These are phyloP conservation scores for Clamator glandarius DNA, from an alignment of 2,797 vertebrate genomes.

Conservation along the genomic window DNA sequence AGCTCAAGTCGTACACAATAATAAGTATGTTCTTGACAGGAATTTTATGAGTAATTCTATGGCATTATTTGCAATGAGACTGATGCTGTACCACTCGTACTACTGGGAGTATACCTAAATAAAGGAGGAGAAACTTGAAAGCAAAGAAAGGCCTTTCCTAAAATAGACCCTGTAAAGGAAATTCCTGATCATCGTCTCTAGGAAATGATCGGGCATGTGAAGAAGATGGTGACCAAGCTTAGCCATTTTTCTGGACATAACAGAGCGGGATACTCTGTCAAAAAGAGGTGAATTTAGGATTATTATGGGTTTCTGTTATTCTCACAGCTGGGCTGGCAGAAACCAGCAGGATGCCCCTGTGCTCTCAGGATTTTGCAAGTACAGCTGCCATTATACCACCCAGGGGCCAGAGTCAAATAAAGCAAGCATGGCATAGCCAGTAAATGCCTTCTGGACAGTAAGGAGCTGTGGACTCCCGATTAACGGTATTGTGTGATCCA, in stretches of 20 bases:
- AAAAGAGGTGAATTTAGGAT: neutral
- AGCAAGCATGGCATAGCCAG: neutral
- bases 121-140: neutral
- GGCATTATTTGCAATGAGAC: neutral
- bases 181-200: rapidly evolving
- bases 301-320: neutral
- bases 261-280: neutral
- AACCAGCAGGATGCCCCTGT: neutral
- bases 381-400: neutral
- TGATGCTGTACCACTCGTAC: neutral
- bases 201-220: neutral
- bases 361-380: neutral
- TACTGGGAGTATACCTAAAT: neutral
- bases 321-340: neutral
- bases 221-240: neutral
- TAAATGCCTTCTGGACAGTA: neutral
- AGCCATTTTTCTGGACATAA: neutral
- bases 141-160: neutral
- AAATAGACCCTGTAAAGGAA: neutral
- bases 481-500: neutral
- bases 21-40: neutral
- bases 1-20: rapidly evolving
- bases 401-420: neutral
- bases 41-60: neutral
- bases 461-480: neutral